phyloP scores from a whole-genome alignment of 2,797 vertebrate species.

The Yasuhikotakia modesta region DNA sequence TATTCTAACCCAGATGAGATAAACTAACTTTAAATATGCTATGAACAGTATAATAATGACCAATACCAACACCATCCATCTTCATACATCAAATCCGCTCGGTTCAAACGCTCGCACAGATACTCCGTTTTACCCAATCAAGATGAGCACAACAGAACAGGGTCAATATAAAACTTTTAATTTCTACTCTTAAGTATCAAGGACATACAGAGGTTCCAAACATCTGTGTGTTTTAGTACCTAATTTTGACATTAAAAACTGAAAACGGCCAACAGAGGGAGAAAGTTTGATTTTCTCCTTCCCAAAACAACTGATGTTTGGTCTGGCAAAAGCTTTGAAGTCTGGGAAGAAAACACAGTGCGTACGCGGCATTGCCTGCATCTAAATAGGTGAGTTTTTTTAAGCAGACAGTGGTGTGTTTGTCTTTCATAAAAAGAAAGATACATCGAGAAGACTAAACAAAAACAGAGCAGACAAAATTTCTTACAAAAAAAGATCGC shows the following conservation, averaged over 20 bases:
- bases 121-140: not conserved
- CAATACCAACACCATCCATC: conserved; percentile 69
- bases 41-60: conserved; percentile 72
- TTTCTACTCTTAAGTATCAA: not conserved
- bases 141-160: not conserved
- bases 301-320: conserved; percentile 71
- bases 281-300: conserved; percentile 57
- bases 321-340: conserved; percentile 71
- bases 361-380: conserved; percentile 76
- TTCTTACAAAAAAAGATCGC: not conserved
- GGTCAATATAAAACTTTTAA: not conserved
- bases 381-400: conserved; percentile 62
- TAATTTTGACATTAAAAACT: conserved; percentile 47
- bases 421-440: conserved; percentile 66
- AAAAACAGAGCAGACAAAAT: conserved; percentile 37
- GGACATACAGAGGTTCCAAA: conserved; percentile 1
- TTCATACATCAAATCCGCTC: conserved; percentile 43
- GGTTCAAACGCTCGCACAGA: not conserved
- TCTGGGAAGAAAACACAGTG: conserved; percentile 68
- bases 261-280: conserved; percentile 48
- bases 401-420: conserved; percentile 73
- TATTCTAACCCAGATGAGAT: conserved; percentile 60
- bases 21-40: conserved; percentile 66
- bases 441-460: conserved; percentile 2
- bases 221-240: not conserved